phyloP scores from a whole-genome alignment of 2,113 vertebrate species.

The Nycticorax nycticorax region DNA sequence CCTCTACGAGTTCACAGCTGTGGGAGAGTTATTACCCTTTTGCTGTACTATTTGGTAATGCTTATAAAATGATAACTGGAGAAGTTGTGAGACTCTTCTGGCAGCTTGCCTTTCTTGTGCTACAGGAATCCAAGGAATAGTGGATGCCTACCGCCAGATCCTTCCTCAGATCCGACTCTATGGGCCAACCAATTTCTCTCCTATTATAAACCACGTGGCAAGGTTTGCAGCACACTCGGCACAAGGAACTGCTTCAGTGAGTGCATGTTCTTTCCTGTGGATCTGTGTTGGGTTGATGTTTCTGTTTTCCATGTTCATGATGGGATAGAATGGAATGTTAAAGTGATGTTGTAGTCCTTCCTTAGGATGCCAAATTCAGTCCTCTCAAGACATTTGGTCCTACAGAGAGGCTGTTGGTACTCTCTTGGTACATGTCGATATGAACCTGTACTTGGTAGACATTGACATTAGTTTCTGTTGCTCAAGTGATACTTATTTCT shows the following conservation, averaged over 20 bases:
- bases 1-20: not conserved
- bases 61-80: not conserved
- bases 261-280: not conserved
- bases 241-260: constrained; percentile 80
- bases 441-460: not conserved
- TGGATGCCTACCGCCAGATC: constrained; percentile 84
- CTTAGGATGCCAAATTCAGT: not conserved
- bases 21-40: not conserved
- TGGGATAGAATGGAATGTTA: not conserved
- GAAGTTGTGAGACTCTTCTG: not conserved
- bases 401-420: not conserved
- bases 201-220: constrained; percentile 89
- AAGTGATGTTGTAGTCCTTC: not conserved
- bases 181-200: constrained; percentile 93
- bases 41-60: not conserved
- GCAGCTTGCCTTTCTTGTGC: not conserved
- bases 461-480: not conserved
- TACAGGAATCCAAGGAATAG: constrained; percentile 88
- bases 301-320: not conserved
- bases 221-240: constrained; percentile 77
- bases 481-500: not conserved
- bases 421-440: not conserved
- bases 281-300: not conserved
- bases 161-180: constrained; percentile 86
- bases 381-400: not conserved